Evolutionary conservation across 2,113 vertebrate species (phyloP).

Genomic region (Sphaerodactylus townsendi): DNA sequence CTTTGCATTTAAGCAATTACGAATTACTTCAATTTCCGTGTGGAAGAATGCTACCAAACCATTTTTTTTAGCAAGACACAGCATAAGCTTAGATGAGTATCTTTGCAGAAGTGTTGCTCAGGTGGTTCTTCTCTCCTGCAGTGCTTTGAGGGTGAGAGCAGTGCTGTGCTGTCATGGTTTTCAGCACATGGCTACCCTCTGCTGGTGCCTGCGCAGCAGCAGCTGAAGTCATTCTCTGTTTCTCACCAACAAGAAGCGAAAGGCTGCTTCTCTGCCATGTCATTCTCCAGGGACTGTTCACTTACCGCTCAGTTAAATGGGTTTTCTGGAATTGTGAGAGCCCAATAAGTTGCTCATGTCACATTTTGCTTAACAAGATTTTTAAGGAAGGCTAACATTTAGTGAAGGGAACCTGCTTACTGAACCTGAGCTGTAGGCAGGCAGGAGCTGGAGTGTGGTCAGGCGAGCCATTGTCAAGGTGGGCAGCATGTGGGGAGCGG

Average conservation of each 20-base stretch:
- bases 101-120: neutral
- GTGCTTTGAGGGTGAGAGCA: neutral
- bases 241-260: neutral
- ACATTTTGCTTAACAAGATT: rapidly evolving
- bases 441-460: too few species aligned
- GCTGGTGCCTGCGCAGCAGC: neutral
- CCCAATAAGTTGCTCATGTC: rapidly evolving
- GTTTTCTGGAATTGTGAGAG: neutral
- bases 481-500: too few species aligned
- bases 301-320: neutral
- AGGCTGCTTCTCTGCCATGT: neutral
- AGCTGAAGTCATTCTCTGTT: neutral
- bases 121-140: neutral
- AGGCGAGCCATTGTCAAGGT: too few species aligned
- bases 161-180: neutral
- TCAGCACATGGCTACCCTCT: neutral
- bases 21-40: neutral
- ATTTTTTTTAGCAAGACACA: too few species aligned
- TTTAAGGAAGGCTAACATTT: rapidly evolving
- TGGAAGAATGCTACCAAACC: neutral
- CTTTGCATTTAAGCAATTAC: neutral
- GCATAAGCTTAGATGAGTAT: neutral
- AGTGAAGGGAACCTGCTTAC: neutral
- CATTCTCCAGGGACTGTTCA: neutral
- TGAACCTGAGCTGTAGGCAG: too few species aligned